phyloP scores from a whole-genome alignment of 2,797 vertebrate genomes.

The Schizothorax lantsangensis region DNA sequence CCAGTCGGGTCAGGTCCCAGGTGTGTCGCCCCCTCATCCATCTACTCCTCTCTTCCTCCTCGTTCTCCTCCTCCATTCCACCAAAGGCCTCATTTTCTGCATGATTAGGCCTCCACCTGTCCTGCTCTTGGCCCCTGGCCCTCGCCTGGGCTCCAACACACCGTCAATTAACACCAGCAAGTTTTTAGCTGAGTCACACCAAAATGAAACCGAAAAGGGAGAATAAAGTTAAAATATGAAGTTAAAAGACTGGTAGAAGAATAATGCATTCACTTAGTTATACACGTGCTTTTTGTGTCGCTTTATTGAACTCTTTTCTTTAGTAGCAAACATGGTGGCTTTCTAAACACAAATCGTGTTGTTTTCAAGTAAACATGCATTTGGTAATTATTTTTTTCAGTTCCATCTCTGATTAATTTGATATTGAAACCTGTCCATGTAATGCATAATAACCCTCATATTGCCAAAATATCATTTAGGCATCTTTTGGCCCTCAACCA shows the following conservation, averaged over 20 bases:
- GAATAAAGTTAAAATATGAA: constrained; percentile 10
- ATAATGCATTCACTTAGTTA: not conserved
- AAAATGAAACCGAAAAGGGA: constrained; percentile 48
- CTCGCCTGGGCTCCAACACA: constrained; percentile 58
- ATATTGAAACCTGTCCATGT: constrained; percentile 55
- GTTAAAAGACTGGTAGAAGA: not conserved
- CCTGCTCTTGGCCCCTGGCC: constrained; percentile 58
- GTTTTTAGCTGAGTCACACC: constrained; percentile 70
- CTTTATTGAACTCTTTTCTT: not conserved
- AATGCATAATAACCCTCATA: constrained; percentile 47
- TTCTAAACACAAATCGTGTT: not conserved
- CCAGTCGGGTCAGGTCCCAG: constrained; percentile 62
- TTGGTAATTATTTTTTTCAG: constrained; percentile 36
- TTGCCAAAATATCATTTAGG: constrained; percentile 60
- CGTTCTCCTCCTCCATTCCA: constrained; percentile 67
- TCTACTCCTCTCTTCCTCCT: constrained; percentile 59
- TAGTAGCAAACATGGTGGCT: not conserved
- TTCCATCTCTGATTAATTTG: constrained; percentile 50
- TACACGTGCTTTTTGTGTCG: not conserved
- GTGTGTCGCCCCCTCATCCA: constrained; percentile 71
- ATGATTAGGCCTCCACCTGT: constrained; percentile 85
- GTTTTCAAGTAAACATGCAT: constrained; percentile 25
- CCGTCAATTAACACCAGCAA: constrained; percentile 74
- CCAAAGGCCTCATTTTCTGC: constrained; percentile 83
- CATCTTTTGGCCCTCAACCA: constrained; percentile 55